Evolutionary conservation across 2,888 invertebrate genomes (phyloP).

Genomic region (Hypena proboscidalis): DNA sequence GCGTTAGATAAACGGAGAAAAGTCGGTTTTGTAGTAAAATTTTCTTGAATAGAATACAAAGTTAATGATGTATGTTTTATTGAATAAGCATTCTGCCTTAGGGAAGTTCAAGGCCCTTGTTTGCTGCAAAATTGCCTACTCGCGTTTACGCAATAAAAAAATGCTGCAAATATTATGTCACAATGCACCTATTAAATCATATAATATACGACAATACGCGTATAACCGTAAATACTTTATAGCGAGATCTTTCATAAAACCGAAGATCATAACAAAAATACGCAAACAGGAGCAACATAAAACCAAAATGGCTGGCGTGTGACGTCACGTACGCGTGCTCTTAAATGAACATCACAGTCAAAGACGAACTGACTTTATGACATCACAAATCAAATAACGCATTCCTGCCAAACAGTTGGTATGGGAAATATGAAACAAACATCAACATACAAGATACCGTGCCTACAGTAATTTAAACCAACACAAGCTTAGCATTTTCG

Average conservation of each 20-base stretch:
- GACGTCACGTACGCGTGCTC: constrained; percentile 17
- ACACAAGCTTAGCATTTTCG: constrained; percentile 46
- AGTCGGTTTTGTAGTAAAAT: no score
- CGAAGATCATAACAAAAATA: constrained; percentile 14
- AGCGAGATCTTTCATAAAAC: constrained; percentile 6
- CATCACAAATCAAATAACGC: constrained; percentile 47
- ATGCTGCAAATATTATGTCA: no score
- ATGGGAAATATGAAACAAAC: constrained; percentile 45
- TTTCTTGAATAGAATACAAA: no score
- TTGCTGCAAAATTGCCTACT: no score
- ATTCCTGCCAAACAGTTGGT: constrained; percentile 40
- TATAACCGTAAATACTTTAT: constrained; percentile 8
- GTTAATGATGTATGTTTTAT: no score
- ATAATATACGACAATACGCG: neutral
- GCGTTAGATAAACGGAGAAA: no score
- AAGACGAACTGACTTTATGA: constrained; percentile 31
- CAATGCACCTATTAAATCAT: neutral
- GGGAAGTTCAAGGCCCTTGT: no score
- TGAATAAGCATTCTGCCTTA: no score
- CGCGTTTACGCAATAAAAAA: no score
- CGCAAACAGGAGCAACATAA: constrained; percentile 16
- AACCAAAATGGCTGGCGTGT: constrained; percentile 9
- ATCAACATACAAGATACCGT: constrained; percentile 32
- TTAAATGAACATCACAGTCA: constrained; percentile 34
- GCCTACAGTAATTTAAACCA: constrained; percentile 45